Percentiles rank a stretch among this genome's conserved stretches.
Conservation (phyloP, 1,140 invertebrate genomes). For the Eupeodes corollae region DNA sequence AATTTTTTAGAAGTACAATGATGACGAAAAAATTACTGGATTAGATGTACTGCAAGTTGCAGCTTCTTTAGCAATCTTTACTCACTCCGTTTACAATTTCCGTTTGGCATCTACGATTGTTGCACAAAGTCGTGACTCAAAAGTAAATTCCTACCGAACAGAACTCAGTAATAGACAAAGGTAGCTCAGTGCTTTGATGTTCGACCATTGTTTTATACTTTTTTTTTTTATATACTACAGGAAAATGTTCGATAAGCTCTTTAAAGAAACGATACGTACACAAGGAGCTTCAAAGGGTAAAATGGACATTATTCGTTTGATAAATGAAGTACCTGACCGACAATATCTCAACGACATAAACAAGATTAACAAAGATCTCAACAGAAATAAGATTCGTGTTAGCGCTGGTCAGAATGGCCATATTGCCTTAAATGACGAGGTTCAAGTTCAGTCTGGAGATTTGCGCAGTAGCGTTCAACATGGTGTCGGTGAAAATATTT, state of each 20-base stretch:
- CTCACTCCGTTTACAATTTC: constrained; percentile 24
- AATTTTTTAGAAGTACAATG: constrained; percentile 14
- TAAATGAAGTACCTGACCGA: constrained; percentile 25
- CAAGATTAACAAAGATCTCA: constrained; percentile 26
- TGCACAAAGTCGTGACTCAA: constrained; percentile 12
- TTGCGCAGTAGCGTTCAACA: constrained; percentile 24
- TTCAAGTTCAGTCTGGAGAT: constrained; percentile 10
- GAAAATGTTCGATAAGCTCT: constrained; percentile 20
- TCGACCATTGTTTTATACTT: background rate
- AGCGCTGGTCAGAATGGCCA: constrained; percentile 13
- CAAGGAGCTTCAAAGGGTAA: constrained; percentile 15
- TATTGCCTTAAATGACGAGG: constrained; percentile 19
- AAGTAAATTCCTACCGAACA: constrained; percentile 13
- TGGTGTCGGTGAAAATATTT: constrained; percentile 16
- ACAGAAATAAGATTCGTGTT: constrained; percentile 14
- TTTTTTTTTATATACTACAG: constrained; percentile 9
- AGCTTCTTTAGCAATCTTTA: constrained; percentile 21
- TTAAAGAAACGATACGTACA: constrained; percentile 22
- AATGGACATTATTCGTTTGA: constrained; percentile 24
- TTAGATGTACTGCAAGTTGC: constrained; percentile 23
- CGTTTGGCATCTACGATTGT: constrained; percentile 25
- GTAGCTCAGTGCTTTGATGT: constrained; percentile 5
- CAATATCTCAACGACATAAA: constrained; percentile 29
- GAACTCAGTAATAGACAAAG: constrained; percentile 20
- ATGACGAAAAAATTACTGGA: constrained; percentile 20